Conservation (phyloP, 2,113 vertebrate species). For the Fukomys damarensis region DNA sequence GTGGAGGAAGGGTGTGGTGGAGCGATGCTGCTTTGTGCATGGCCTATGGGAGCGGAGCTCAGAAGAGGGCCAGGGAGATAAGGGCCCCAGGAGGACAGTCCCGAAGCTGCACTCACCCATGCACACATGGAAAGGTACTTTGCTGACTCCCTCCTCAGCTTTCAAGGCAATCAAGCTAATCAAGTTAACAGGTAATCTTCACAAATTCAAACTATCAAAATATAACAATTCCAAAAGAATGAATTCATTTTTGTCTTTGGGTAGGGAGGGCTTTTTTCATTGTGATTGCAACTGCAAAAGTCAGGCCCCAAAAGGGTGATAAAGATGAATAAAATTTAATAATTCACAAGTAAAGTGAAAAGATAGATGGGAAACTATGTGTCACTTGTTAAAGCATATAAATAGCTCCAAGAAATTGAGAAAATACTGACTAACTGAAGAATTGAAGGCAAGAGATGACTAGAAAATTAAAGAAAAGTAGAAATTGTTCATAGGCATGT, state of each 20-base stretch:
- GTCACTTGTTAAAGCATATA: not conserved
- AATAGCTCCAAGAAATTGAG: not conserved
- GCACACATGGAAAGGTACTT: not conserved
- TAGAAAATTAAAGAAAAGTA: not conserved
- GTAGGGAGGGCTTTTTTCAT: not conserved
- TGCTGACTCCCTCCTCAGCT: not conserved
- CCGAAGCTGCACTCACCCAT: not conserved
- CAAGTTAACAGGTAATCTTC: not conserved
- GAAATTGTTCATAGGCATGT: not conserved
- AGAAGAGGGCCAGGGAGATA: not conserved
- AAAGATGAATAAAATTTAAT: not conserved
- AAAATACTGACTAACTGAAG: not conserved
- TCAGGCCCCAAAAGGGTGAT: not conserved
- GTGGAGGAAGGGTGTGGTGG: not conserved
- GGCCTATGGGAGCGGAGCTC: not conserved
- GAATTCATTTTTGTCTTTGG: not conserved
- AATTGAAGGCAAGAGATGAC: not conserved
- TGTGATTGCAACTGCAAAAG: not conserved
- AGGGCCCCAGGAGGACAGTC: not conserved
- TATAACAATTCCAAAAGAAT: not conserved
- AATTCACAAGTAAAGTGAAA: not conserved
- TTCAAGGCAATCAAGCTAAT: not conserved
- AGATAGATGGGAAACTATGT: not conserved
- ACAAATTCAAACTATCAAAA: not conserved
- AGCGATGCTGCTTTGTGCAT: not conserved